phyloP scores from a whole-genome alignment of 2,113 vertebrate species.

The Aleadryas rufinucha region DNA sequence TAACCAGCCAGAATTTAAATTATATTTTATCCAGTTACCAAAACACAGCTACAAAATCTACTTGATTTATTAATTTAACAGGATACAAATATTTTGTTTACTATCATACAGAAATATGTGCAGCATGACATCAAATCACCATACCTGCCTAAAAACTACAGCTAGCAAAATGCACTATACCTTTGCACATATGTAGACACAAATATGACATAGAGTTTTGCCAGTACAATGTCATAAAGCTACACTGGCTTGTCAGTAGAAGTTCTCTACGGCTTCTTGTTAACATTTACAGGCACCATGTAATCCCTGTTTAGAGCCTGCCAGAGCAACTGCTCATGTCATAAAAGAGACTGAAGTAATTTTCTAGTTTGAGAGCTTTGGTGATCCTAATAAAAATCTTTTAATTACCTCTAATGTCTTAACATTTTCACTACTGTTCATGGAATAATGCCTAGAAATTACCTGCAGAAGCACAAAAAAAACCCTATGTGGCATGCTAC shows the following conservation, averaged over 20 bases:
- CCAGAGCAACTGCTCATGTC: conserved; percentile 25
- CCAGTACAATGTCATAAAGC: conserved; percentile 48
- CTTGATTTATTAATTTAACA: not conserved
- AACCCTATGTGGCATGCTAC: not conserved
- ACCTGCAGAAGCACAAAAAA: not conserved
- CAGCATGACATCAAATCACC: conserved; percentile 3
- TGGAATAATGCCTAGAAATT: not conserved
- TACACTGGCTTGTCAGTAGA: conserved; percentile 53
- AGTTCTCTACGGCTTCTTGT: conserved; percentile 58
- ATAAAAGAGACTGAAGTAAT: not conserved
- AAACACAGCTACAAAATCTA: not conserved
- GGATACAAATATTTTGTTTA: not conserved
- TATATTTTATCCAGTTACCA: not conserved
- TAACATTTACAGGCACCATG: conserved; percentile 42
- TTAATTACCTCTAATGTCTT: not conserved
- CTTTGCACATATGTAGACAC: not conserved
- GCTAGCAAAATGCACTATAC: not conserved
- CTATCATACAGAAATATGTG: not conserved
- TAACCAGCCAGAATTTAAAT: not conserved
- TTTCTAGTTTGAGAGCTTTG: conserved; percentile 6
- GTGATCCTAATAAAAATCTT: not conserved
- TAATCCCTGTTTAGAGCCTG: conserved; percentile 11
- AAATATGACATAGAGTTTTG: conserved; percentile 31
- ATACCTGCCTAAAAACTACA: not conserved
- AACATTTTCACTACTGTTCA: not conserved